phyloP scores from a whole-genome alignment of 2,888 invertebrate genomes.

The Ommatoiulus sabulosus region DNA sequence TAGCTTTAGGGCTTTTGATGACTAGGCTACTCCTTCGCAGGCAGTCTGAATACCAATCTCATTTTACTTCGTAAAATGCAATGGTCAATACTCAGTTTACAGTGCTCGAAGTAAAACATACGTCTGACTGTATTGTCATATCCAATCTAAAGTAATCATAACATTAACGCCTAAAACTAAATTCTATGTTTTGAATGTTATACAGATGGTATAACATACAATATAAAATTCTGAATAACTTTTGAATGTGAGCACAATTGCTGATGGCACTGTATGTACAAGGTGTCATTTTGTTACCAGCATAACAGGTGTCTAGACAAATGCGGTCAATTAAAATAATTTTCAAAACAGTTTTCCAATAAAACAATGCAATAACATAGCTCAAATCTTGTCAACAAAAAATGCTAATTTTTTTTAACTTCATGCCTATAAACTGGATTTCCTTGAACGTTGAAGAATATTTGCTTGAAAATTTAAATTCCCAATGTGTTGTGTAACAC shows the following conservation, averaged over 20 bases:
- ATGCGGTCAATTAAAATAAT: background rate
- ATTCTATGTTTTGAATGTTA: background rate
- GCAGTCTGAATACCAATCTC: background rate
- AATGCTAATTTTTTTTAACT: too few relatives aligned
- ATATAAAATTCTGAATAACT: too few relatives aligned
- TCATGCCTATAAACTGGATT: too few relatives aligned
- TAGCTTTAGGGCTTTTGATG: conserved; percentile 9
- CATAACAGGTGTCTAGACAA: background rate
- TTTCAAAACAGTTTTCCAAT: too few relatives aligned
- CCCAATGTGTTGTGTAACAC: too few relatives aligned
- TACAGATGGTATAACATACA: background rate
- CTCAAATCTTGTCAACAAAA: too few relatives aligned
- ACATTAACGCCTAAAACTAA: too few relatives aligned
- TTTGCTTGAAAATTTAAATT: too few relatives aligned
- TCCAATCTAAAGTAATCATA: background rate
- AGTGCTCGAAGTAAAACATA: background rate
- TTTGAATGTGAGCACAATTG: background rate
- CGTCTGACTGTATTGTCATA: background rate
- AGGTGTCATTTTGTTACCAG: background rate
- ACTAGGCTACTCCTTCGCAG: background rate
- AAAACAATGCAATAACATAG: too few relatives aligned
- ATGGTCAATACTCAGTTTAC: background rate
- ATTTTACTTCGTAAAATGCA: background rate
- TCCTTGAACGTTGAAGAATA: too few relatives aligned
- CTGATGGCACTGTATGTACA: background rate